A percentile compares a stretch with the other conserved stretches of the same genome.
Evolutionary conservation across 2,888 invertebrate genomes (phyloP).

Genomic region (Trichogramma evanescens): DNA sequence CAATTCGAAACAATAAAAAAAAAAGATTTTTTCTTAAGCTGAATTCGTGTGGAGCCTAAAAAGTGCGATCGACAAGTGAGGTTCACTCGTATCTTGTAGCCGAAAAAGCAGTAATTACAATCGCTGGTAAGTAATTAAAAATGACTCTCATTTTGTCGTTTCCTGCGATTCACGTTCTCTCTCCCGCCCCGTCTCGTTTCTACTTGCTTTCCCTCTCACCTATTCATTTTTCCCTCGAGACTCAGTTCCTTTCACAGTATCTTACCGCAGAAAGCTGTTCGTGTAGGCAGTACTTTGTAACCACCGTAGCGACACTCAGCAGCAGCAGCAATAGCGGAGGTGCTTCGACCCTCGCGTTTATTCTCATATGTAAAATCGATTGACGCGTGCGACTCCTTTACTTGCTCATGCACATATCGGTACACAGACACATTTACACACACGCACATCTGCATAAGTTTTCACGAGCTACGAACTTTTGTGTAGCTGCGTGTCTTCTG

Average conservation of each 20-base stretch:
- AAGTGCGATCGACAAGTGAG: background rate
- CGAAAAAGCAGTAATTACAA: background rate
- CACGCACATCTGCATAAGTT: background rate
- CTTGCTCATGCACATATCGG: too few species aligned
- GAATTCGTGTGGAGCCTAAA: background rate
- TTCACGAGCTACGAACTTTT: too few species aligned
- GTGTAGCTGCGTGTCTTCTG: too few species aligned
- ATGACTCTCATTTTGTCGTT: slow-evolving; percentile 10
- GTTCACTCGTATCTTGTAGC: background rate
- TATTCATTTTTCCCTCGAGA: slow-evolving; percentile 5
- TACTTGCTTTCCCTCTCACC: background rate
- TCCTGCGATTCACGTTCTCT: background rate
- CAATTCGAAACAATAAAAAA: background rate
- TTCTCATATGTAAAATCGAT: slow-evolving; percentile 20
- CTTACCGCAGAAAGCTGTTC: too few species aligned
- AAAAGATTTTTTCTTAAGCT: background rate
- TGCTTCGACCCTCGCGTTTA: background rate
- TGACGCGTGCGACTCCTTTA: slow-evolving; percentile 1
- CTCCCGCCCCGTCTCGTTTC: background rate
- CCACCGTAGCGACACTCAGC: too few species aligned
- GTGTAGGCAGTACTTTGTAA: too few species aligned
- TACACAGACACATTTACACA: background rate
- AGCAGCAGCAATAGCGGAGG: too few species aligned
- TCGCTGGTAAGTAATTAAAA: slow-evolving; percentile 12
- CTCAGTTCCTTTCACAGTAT: background rate